Evolutionary conservation across 1,140 invertebrate genomes (phyloP).

Genomic region (Acyrthosiphon pisum): DNA sequence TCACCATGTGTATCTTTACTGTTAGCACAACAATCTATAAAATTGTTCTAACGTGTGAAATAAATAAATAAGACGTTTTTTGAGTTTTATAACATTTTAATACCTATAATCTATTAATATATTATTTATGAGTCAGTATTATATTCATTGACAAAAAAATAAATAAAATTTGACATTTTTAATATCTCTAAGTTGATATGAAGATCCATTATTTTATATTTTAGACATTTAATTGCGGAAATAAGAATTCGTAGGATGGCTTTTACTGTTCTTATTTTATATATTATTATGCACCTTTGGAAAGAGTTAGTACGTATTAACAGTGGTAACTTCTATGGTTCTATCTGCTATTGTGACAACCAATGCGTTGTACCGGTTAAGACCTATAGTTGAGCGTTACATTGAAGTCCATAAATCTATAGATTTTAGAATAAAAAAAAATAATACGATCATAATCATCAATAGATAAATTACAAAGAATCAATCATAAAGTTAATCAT

Average conservation of each 20-base stretch:
- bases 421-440: no score
- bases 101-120: no score
- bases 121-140: no score
- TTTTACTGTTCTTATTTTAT: no score
- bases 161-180: no score
- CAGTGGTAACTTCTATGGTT: not conserved
- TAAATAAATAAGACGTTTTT: not conserved
- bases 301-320: no score
- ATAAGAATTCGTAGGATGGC: no score
- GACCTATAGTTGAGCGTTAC: not conserved
- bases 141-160: no score
- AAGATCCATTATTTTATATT: not conserved
- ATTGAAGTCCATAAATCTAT: not conserved
- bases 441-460: no score
- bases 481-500: not conserved
- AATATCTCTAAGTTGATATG: not conserved
- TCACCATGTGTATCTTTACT: not conserved
- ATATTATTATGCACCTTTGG: no score
- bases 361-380: not conserved
- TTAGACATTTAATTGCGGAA: not conserved
- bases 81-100: not conserved
- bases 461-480: not conserved
- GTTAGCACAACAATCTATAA: not conserved
- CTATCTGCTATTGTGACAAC: not conserved
- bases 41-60: not conserved